These are phyloP conservation scores for Melanotaenia pygmaea DNA, from an alignment of 2,797 vertebrate species.

Conservation along the genomic window DNA sequence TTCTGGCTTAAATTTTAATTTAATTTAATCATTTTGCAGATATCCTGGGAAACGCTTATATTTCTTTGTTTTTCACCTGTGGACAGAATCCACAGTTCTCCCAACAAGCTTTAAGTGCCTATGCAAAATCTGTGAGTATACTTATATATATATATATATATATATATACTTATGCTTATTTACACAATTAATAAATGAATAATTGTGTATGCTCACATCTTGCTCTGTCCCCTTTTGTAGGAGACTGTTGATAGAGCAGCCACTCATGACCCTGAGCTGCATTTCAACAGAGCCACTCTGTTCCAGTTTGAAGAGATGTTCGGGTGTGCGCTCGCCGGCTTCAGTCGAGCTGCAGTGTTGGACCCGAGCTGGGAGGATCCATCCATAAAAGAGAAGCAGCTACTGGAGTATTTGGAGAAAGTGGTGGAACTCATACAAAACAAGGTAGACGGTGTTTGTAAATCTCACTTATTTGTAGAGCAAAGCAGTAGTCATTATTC, in stretches of 20 bases:
- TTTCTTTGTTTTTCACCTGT: conserved; percentile 91
- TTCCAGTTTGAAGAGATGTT: conserved; percentile 93
- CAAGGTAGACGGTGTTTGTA: conserved; percentile 76
- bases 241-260: conserved; percentile 89
- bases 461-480: not conserved
- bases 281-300: conserved; percentile 89
- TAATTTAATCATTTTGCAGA: conserved; percentile 75
- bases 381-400: conserved; percentile 83
- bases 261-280: conserved; percentile 88
- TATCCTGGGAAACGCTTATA: conserved; percentile 91
- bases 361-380: conserved; percentile 89
- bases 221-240: conserved; percentile 55
- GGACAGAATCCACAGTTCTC: conserved; percentile 92
- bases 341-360: conserved; percentile 84
- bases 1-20: not conserved
- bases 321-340: conserved; percentile 87
- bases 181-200: too few relatives aligned
- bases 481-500: not conserved
- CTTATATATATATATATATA: too few relatives aligned
- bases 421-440: conserved; percentile 85
- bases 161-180: too few relatives aligned
- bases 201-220: not conserved
- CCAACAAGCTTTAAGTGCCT: conserved; percentile 91
- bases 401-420: conserved; percentile 87
- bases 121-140: conserved; percentile 89